phyloP scores from a whole-genome alignment of 2,113 vertebrate species.

The Myodes glareolus region DNA sequence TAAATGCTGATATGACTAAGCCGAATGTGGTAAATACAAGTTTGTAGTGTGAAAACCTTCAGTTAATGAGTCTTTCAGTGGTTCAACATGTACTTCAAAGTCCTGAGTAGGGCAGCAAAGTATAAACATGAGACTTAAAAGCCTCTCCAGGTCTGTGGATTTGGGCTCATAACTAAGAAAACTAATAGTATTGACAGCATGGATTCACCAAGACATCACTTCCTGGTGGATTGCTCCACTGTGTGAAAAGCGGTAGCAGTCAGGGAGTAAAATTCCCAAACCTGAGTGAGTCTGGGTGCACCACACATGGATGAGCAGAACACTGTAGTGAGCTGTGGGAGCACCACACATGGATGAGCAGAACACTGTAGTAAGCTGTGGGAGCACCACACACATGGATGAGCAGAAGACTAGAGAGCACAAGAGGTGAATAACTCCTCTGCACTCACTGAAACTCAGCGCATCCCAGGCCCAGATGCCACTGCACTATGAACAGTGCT shows the following conservation, averaged over 20 bases:
- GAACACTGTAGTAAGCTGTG: neutral
- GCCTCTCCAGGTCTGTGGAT: neutral
- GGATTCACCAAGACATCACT: neutral
- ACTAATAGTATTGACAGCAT: neutral
- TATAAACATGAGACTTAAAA: conserved; percentile 43
- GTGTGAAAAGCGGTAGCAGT: neutral
- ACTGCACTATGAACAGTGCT: neutral
- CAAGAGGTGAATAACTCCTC: neutral
- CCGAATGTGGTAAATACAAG: conserved; percentile 44
- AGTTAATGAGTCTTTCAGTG: conserved; percentile 66
- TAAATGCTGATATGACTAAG: conserved; percentile 56
- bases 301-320: neutral
- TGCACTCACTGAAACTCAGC: neutral
- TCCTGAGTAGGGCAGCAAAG: conserved; percentile 34
- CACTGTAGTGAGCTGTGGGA: neutral
- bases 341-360: too few relatives aligned
- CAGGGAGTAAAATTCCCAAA: neutral
- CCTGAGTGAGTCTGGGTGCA: neutral
- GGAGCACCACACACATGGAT: too few relatives aligned
- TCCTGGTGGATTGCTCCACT: neutral
- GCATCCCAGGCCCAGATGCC: neutral
- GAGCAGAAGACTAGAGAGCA: neutral
- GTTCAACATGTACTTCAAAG: conserved; percentile 30
- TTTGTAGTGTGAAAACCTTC: conserved; percentile 65
- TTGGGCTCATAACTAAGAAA: conserved; percentile 22